Percentiles rank a stretch among this genome's conserved stretches.
These are phyloP conservation scores for Anomalospiza imberbis DNA, from an alignment of 2,797 vertebrate genomes.

Conservation along the genomic window DNA sequence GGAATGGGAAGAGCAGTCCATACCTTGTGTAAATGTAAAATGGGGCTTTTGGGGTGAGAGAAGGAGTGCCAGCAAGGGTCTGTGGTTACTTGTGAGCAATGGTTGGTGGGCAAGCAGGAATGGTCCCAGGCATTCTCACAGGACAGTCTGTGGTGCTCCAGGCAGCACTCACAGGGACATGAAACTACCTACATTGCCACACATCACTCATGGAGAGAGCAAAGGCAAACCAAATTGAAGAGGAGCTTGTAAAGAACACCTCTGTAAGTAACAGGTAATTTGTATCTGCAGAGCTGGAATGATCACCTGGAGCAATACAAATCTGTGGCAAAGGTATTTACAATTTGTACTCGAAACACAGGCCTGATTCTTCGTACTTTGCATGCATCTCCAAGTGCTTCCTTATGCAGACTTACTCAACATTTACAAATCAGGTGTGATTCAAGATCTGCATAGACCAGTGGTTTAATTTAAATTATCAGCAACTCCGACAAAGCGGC, in stretches of 20 bases:
- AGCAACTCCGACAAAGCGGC: not conserved
- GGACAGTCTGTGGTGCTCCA: not conserved
- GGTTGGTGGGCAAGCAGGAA: not conserved
- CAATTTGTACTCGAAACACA: not conserved
- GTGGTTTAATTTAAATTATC: not conserved
- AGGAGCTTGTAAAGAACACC: not conserved
- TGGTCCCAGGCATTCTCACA: not conserved
- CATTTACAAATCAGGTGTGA: not conserved
- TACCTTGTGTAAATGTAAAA: not conserved
- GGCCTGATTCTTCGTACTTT: not conserved
- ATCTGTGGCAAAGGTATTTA: slow-evolving; percentile 2
- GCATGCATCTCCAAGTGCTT: not conserved
- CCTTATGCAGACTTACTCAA: not conserved
- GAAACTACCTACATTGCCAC: not conserved
- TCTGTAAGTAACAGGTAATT: not conserved
- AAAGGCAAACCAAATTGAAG: not conserved
- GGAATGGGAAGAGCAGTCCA: not conserved
- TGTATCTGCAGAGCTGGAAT: not conserved
- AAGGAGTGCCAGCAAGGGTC: not conserved
- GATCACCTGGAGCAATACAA: not conserved
- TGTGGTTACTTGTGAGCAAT: not conserved
- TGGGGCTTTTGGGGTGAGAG: not conserved
- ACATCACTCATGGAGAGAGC: not conserved
- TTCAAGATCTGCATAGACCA: not conserved
- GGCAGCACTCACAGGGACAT: not conserved